phyloP scores from a whole-genome alignment of 2,113 vertebrate species.

The Suncus etruscus region DNA sequence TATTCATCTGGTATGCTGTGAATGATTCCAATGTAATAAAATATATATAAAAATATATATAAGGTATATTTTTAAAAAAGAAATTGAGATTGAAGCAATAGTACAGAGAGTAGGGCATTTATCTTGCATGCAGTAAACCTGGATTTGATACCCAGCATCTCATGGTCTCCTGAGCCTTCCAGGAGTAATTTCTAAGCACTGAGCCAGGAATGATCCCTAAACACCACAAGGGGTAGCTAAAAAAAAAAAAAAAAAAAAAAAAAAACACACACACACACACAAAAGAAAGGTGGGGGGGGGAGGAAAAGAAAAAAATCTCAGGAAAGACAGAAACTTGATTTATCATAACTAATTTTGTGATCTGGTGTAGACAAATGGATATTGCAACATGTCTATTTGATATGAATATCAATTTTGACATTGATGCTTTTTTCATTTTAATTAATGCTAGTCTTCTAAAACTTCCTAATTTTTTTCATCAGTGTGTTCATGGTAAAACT shows the following conservation, averaged over 20 bases:
- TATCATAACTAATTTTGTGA: conserved; percentile 41
- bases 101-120: too few relatives aligned
- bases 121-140: too few relatives aligned
- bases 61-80: neutral
- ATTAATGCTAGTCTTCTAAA: conserved; percentile 6
- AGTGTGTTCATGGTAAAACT: conserved; percentile 6
- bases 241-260: too few relatives aligned
- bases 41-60: neutral
- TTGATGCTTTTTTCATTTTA: conserved; percentile 37
- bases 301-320: neutral
- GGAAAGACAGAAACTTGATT: conserved; percentile 13
- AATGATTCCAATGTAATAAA: neutral
- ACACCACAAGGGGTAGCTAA: too few relatives aligned
- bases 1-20: neutral
- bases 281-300: too few relatives aligned
- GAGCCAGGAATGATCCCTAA: too few relatives aligned
- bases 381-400: neutral
- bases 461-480: neutral
- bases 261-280: too few relatives aligned
- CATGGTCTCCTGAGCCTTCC: too few relatives aligned
- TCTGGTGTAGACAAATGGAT: neutral
- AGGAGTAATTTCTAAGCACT: too few relatives aligned
- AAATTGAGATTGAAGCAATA: too few relatives aligned
- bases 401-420: neutral
- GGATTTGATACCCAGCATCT: too few relatives aligned